Base-by-base conservation (phyloP, 2,797 vertebrate species). In the Periophthalmus magnuspinnatus region DNA sequence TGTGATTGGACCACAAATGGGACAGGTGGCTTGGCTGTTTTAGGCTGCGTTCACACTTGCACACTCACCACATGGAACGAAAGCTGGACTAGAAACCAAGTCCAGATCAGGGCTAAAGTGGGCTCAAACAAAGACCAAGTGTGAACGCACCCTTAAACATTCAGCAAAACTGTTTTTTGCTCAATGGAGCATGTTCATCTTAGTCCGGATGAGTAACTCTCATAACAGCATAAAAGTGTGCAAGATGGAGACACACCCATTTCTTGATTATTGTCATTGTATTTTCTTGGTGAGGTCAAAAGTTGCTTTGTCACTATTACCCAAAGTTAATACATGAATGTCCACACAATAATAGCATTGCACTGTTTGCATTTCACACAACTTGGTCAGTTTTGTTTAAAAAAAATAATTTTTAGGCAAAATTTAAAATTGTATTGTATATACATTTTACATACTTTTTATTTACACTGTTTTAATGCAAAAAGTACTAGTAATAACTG, bases 1-100 rank as follows among this genome's bases (percentile, higher is more conserved):
- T 75, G 56, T 70, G 65, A 45, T 73, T 59, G 72, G 50, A 65
- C n/a, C 74, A 6, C n/a, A 32, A 7, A 11, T 47, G 33, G 41
- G 16, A 10, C 5, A 68, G 21, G n/a, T 55, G 41, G 45, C 47
- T 65, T 58, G 16, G 2, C 50, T 58, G 34, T 71, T 54, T 48
- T 55, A 17, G 58, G 61, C 59, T 57, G 55, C 24, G 24, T 57
- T 32, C 55, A 32, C 55, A 17, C 55, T 24, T 55, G 10, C 55
- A 56, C 11, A 55, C 22, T 32, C 24, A 32, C 17, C 8, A 57
- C 22, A 5, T 57, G 55, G 6, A 24, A 57, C 55, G 57, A 57
- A 54, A 54, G n/a, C 50, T 21, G 55, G 55, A 56, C 22, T 56
- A 56, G 41, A 45, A 56, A 56, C 55, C 11, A 56, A 16, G 5